Evolutionary conservation across 2,113 vertebrate species (phyloP).

Genomic region (Actenoides hombroni): DNA sequence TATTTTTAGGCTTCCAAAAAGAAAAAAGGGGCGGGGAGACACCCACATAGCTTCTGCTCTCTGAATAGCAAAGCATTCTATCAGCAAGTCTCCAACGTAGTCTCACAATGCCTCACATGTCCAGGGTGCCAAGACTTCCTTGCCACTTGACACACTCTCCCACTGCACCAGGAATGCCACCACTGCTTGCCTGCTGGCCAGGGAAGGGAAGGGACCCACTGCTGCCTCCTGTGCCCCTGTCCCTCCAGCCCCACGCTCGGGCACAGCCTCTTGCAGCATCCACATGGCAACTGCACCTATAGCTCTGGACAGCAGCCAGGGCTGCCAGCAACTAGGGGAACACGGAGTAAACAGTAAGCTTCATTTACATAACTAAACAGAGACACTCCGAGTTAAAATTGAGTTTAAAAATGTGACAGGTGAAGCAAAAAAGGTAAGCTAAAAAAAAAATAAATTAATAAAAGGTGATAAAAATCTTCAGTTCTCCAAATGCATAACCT

Average conservation of each 20-base stretch:
- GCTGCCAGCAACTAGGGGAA: neutral
- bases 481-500: neutral
- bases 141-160: neutral
- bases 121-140: neutral
- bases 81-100: neutral
- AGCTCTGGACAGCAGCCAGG: neutral
- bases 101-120: neutral
- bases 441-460: neutral
- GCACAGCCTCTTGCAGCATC: neutral
- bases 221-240: neutral
- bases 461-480: neutral
- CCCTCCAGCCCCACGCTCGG: neutral
- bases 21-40: fast-evolving
- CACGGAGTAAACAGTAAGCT: neutral
- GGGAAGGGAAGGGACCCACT: neutral
- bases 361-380: neutral
- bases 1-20: neutral
- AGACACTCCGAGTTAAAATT: neutral
- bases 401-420: neutral
- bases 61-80: neutral
- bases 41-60: neutral
- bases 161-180: fast-evolving
- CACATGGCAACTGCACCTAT: fast-evolving
- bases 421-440: neutral
- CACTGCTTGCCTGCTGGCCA: neutral